Evolutionary conservation across 2,888 invertebrate genomes (phyloP), one percentile per base, ranked within the genome.

Genomic region (Timema cristinae): DNA sequence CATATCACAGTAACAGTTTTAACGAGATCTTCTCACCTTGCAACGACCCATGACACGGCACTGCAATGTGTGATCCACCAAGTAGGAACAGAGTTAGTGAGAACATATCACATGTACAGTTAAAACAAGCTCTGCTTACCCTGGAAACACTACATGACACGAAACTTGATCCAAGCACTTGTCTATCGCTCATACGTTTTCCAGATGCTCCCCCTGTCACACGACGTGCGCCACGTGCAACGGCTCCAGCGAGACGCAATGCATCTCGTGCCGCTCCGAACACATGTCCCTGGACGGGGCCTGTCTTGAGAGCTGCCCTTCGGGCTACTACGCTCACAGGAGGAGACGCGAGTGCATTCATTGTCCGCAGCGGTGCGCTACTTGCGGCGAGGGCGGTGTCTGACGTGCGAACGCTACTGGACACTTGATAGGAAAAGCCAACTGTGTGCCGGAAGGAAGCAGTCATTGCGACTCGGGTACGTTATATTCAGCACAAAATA

Each of bases 161-260:
- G 32, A 32, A 32, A 32, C 32, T 32, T 32, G 32, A 32, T 32
- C 32, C 32, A 32, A 1, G 32, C 32, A 32, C 32, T 32, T 32
- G 32, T 32, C n/a, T n/a, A 32, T 32, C 32, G 32, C 1, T 32
- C 32, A 4, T 32, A 73, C 73, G 71, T 73, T 69, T 74, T 75
- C 9, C 77, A 91, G 90, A 79, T 94, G 94, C 81, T 88, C 90
- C 52, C 86, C 89, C 69, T 94, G 94, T 79, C 92, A 94, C 82
- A 83, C 88, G 69, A 88, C 90, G 48, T 94, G 94, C 81, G 90
- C 91, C 78, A 91, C 93, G 48, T 94, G 94, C 81, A 89, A 88
- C 77, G 94, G 93, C 51, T 88, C 91, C 15, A 88, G 89, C 51
- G 90, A 91, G 78, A 86, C 89, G 49, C 91, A 93, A 79, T 95